phyloP scores from a whole-genome alignment of 2,113 vertebrate species.

The Puffinus mauretanicus region DNA sequence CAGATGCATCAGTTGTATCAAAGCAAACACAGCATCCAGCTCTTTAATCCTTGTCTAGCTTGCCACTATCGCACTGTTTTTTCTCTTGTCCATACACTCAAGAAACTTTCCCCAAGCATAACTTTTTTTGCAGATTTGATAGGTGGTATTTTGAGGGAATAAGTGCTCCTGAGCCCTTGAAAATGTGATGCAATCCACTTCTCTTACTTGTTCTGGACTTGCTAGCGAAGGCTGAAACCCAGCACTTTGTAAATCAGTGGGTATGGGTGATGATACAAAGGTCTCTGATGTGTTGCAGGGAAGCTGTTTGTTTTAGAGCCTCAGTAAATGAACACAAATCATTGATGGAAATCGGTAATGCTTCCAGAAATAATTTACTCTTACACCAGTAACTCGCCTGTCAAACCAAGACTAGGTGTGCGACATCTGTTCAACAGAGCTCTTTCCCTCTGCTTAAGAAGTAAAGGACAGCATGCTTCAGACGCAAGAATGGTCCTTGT shows the following conservation, averaged over 20 bases:
- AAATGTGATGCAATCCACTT: background rate
- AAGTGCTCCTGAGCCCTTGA: background rate
- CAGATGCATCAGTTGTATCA: background rate
- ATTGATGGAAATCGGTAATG: background rate
- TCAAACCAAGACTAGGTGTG: too few species aligned
- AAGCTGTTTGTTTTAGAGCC: background rate
- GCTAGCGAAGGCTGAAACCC: background rate
- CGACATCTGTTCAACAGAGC: background rate
- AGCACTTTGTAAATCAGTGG: rapidly evolving
- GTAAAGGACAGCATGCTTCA: background rate
- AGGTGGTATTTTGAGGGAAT: background rate
- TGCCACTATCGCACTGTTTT: rapidly evolving
- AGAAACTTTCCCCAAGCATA: background rate
- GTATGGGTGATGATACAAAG: background rate
- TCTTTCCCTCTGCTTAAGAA: too few species aligned
- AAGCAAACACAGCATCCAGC: background rate
- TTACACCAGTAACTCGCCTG: too few species aligned
- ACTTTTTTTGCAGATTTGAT: background rate
- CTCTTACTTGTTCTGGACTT: background rate
- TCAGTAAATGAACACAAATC: background rate
- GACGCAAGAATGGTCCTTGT: rapidly evolving
- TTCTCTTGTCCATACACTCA: background rate
- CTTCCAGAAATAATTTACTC: background rate
- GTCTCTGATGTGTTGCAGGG: background rate
- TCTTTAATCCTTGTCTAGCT: background rate